A percentile compares a stretch with the other conserved stretches of the same genome.
These are phyloP conservation scores for Drosophila nigromelanica DNA, from an alignment of 1,140 invertebrate species.

Conservation along the genomic window DNA sequence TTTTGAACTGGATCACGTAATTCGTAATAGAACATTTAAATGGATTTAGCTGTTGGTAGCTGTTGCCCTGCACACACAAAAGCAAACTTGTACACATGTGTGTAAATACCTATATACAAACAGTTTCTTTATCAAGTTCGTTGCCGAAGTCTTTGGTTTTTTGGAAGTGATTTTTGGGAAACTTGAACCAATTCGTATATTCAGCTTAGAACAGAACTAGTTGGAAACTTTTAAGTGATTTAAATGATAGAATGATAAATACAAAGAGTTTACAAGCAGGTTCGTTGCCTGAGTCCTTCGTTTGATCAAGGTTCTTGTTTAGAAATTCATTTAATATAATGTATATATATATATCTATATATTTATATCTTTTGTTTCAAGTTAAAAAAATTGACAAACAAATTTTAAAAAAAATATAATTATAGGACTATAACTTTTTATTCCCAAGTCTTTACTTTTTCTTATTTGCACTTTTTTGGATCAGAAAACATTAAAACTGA, in stretches of 20 bases:
- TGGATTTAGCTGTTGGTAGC: conserved; percentile 13
- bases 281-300: conserved; percentile 62
- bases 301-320: conserved; percentile 15
- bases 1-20: conserved; percentile 1
- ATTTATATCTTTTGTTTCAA: too few relatives aligned
- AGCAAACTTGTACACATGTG: not conserved
- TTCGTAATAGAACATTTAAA: conserved; percentile 22
- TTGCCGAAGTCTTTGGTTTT: not conserved
- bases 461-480: not conserved
- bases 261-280: not conserved
- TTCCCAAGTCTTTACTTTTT: too few relatives aligned
- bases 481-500: not conserved
- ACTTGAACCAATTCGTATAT: too few relatives aligned
- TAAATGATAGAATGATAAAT: not conserved
- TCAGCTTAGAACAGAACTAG: too few relatives aligned
- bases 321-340: too few relatives aligned
- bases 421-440: too few relatives aligned
- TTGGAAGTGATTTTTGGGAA: too few relatives aligned
- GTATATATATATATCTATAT: too few relatives aligned
- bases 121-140: not conserved
- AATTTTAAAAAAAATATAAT: too few relatives aligned
- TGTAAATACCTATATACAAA: not conserved
- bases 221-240: too few relatives aligned
- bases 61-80: conserved; percentile 8
- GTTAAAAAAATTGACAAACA: too few relatives aligned